phyloP scores from a whole-genome alignment of 1,140 invertebrate genomes.

The Procambarus clarkii region DNA sequence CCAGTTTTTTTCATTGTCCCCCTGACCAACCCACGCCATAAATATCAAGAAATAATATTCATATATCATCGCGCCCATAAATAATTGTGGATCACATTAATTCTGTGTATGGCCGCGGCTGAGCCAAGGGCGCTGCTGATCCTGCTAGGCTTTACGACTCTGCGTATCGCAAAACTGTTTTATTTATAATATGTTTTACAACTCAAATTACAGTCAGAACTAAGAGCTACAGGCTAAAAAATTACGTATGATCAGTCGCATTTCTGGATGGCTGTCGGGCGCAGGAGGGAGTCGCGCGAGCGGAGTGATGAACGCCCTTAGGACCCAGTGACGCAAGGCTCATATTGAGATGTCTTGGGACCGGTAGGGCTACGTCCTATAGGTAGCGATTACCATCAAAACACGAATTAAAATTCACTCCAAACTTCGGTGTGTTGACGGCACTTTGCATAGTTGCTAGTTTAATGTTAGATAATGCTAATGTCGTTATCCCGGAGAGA shows the following conservation, averaged over 20 bases:
- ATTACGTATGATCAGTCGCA: constrained; percentile 67
- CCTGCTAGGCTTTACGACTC: constrained; percentile 42
- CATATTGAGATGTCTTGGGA: constrained; percentile 12
- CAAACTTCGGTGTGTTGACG: constrained; percentile 66
- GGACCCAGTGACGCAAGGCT: neutral
- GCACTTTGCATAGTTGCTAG: constrained; percentile 68
- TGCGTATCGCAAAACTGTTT: constrained; percentile 46
- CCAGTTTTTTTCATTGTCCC: constrained; percentile 59
- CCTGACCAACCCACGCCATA: constrained; percentile 51
- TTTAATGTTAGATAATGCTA: constrained; percentile 67
- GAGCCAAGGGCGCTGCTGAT: constrained; percentile 27
- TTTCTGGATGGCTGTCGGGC: constrained; percentile 48
- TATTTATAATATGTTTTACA: constrained; percentile 70
- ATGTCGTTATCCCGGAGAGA: constrained; percentile 55
- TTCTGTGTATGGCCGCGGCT: constrained; percentile 22
- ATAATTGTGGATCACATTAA: constrained; percentile 68
- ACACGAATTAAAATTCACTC: constrained; percentile 70
- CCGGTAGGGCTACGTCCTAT: constrained; percentile 29
- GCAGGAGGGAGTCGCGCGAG: neutral
- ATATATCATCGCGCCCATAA: constrained; percentile 65
- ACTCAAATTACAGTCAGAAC: constrained; percentile 69
- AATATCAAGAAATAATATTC: constrained; percentile 70
- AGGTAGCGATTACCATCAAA: constrained; percentile 61
- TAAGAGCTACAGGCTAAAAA: constrained; percentile 69
- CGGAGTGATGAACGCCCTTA: neutral